phyloP scores from a whole-genome alignment of 2,113 vertebrate genomes.

The Emydocephalus ijimae region DNA sequence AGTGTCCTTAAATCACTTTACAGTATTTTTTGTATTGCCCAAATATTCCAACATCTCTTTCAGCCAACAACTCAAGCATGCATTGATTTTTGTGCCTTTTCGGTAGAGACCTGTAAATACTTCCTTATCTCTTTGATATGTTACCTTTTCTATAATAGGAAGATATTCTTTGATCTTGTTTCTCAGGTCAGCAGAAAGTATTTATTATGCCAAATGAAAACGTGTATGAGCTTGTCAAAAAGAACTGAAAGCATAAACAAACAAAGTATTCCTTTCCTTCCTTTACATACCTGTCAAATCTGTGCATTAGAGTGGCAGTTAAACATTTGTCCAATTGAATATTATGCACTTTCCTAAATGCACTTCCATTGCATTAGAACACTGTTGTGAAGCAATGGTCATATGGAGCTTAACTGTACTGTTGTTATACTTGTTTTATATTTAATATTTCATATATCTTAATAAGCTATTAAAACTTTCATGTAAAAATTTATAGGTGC shows the following conservation, averaged over 20 bases:
- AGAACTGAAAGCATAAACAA: slow-evolving; percentile 49
- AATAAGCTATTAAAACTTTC: slow-evolving; percentile 6
- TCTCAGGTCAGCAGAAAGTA: slow-evolving; percentile 5
- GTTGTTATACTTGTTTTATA: slow-evolving; percentile 39
- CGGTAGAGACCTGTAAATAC: slow-evolving; percentile 35
- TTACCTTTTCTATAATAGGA: slow-evolving; percentile 50
- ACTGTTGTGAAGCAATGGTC: slow-evolving; percentile 23
- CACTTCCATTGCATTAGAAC: not conserved
- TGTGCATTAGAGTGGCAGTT: slow-evolving; percentile 39
- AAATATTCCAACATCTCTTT: slow-evolving; percentile 48
- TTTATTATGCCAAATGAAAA: slow-evolving; percentile 53
- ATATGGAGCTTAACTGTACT: slow-evolving; percentile 24
- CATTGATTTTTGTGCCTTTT: slow-evolving; percentile 56
- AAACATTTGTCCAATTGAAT: slow-evolving; percentile 39
- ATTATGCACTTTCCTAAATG: slow-evolving; percentile 23
- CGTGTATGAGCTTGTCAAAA: slow-evolving; percentile 44
- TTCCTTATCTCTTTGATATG: slow-evolving; percentile 51
- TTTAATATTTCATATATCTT: slow-evolving; percentile 33
- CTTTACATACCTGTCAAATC: not conserved
- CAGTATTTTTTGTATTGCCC: slow-evolving; percentile 43
- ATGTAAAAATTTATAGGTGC: not conserved
- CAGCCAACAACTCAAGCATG: slow-evolving; percentile 49
- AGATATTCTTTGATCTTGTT: slow-evolving; percentile 49
- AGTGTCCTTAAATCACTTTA: slow-evolving; percentile 24
- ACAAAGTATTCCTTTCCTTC: slow-evolving; percentile 45